A percentile compares a stretch with the other conserved stretches of the same genome.
Conservation (phyloP, 2,888 invertebrate genomes). For the Perizoma flavofasciatum region DNA sequence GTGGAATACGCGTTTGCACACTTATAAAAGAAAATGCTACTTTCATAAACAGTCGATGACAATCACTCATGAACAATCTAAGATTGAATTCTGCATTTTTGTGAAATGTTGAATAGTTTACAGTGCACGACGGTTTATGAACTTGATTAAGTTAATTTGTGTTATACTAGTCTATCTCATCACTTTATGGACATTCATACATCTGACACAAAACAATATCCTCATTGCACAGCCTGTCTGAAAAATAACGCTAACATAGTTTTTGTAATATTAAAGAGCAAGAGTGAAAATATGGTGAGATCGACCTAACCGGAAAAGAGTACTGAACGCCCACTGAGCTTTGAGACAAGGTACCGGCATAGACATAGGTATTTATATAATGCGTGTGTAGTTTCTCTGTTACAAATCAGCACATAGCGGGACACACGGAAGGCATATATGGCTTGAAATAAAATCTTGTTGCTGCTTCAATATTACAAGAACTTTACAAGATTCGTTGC, state of each 20-base stretch:
- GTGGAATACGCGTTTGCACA: constrained; percentile 59
- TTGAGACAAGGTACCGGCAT: constrained; percentile 15
- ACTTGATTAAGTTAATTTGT: constrained; percentile 69
- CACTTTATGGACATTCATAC: constrained; percentile 79
- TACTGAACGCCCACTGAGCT: constrained; percentile 16
- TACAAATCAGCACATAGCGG: constrained; percentile 70
- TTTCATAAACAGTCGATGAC: constrained; percentile 73
- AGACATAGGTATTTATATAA: constrained; percentile 44
- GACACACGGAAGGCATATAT: constrained; percentile 78
- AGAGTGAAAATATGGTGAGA: constrained; percentile 33
- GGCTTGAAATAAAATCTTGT: constrained; percentile 76
- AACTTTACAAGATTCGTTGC: constrained; percentile 84
- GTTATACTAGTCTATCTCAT: constrained; percentile 79
- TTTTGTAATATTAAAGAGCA: constrained; percentile 84
- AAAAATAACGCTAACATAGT: constrained; percentile 76
- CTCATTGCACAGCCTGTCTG: constrained; percentile 81
- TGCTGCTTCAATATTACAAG: constrained; percentile 83
- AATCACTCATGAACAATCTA: constrained; percentile 36
- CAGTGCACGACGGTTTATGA: constrained; percentile 69
- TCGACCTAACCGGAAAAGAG: constrained; percentile 14
- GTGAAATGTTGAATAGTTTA: constrained; percentile 33
- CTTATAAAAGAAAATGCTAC: constrained; percentile 58
- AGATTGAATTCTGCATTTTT: constrained; percentile 32
- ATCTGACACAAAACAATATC: constrained; percentile 77
- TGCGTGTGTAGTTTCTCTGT: constrained; percentile 79